These are phyloP conservation scores for Caiman crocodilus DNA, from an alignment of 2,797 vertebrate genomes.

Conservation along the genomic window DNA sequence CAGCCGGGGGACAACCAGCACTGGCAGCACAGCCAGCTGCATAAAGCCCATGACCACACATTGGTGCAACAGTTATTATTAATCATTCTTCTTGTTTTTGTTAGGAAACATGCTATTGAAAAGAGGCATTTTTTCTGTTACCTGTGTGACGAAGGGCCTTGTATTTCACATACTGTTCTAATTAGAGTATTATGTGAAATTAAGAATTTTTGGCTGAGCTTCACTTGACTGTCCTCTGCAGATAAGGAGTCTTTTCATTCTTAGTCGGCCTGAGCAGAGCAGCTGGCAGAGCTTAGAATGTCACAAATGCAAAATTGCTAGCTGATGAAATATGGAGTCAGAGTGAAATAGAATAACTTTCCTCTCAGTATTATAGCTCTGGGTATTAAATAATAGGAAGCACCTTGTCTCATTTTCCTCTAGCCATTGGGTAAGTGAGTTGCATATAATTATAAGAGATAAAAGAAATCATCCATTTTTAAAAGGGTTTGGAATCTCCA, in stretches of 20 bases:
- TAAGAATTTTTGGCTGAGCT: slow-evolving; percentile 1
- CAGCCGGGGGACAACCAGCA: too few relatives aligned
- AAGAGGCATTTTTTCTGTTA: neutral
- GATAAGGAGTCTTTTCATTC: slow-evolving; percentile 11
- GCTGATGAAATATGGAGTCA: neutral
- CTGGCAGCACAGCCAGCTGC: too few relatives aligned
- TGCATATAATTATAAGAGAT: slow-evolving; percentile 25
- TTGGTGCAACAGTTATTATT: too few relatives aligned
- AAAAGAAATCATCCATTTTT: slow-evolving; percentile 17
- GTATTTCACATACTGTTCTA: neutral
- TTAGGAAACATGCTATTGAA: neutral
- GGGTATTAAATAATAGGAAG: neutral
- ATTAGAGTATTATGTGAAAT: neutral
- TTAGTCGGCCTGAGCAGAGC: neutral
- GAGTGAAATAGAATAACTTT: slow-evolving; percentile 30
- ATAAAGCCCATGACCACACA: neutral
- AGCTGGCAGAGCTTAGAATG: slow-evolving; percentile 14
- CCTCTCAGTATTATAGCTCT: slow-evolving; percentile 9
- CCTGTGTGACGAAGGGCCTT: neutral
- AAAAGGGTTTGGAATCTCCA: slow-evolving; percentile 13
- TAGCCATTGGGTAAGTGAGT: slow-evolving; percentile 14
- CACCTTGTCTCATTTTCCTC: neutral
- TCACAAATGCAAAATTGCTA: neutral
- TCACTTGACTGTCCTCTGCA: neutral
- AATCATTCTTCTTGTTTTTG: neutral